These are phyloP conservation scores for Tetramorium parvispinum DNA, from an alignment of 1,140 invertebrate genomes.

Conservation along the genomic window DNA sequence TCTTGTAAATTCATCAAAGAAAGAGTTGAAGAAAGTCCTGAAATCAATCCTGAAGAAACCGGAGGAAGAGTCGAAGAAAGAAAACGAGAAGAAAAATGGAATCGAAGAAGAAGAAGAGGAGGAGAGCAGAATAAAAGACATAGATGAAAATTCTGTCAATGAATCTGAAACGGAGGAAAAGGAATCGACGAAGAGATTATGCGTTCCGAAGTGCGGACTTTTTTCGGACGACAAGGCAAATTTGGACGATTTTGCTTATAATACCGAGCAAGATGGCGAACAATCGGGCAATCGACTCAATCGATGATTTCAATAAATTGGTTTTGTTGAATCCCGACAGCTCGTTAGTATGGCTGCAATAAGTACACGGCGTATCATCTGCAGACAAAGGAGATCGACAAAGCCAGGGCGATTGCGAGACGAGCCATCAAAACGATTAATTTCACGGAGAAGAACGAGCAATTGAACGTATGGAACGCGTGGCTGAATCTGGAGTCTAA, in stretches of 20 bases:
- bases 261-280: constrained; percentile 76
- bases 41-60: not conserved
- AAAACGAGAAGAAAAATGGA: constrained; percentile 64
- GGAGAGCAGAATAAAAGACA: constrained; percentile 70
- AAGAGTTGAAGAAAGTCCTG: constrained; percentile 2
- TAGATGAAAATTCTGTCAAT: constrained; percentile 14
- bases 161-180: constrained; percentile 4
- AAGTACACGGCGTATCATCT: constrained; percentile 96
- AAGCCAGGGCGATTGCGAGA: constrained; percentile 92
- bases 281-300: constrained; percentile 89
- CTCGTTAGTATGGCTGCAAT: constrained; percentile 95
- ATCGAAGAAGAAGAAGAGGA: constrained; percentile 61
- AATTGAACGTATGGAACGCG: constrained; percentile 96
- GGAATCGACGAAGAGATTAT: constrained; percentile 14
- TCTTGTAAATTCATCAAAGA: not conserved
- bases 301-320: constrained; percentile 95
- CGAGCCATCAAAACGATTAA: constrained; percentile 94
- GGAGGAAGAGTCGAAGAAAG: not conserved
- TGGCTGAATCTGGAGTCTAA: constrained; percentile 96
- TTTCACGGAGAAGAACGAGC: constrained; percentile 94
- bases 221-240: constrained; percentile 73
- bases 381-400: constrained; percentile 94
- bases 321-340: constrained; percentile 93
- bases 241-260: not conserved
- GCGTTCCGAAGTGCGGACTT: constrained; percentile 80